Base-by-base conservation (phyloP, 2,888 invertebrate species). In the Craniophora ligustri region DNA sequence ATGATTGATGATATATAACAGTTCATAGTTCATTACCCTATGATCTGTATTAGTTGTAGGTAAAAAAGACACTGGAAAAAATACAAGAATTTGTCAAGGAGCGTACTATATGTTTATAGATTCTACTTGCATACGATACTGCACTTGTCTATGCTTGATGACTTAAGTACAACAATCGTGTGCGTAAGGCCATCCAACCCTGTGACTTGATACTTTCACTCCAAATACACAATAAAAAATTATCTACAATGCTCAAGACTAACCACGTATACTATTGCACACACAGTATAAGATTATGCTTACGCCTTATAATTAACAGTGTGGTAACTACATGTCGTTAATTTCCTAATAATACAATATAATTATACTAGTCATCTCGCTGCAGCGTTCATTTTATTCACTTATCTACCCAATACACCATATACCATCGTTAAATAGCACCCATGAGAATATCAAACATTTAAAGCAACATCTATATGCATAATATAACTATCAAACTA, bases 371-470 rank as follows among this genome's bases (percentile, higher is more conserved):
- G 76, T 74, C 71, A 77, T 75, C 78, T 78, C 81, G 72, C 75
- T 75, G 72, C 74, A 74, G 69, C 76, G 65, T 70, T 77, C 72
- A 58, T 68, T 69, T 63, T 76, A 78, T 55, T 74, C 79, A 74
- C 70, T 59, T 73, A 77, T 70, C 79, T 78, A 77, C 69, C 76
- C 83, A 78, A 76, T 85, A 84, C 76, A 92, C 91, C 92, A 74
- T 85, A 85, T 88, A 91, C 91, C 92, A 82, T 86, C 83, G 71
- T 86, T 88, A 89, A 89, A 91, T 92, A 92, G 92, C 92, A 92
- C 92, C 92, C 92, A 88, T 92, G 82, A 87, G 81, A 88, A 88
- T 89, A 89, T 86, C 82, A 82, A 88, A 91, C 88, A 88, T 78
- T 86, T 87, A 91, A 91, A 91, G 91, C 91, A 72, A 86, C 80